Evolutionary conservation across 2,797 vertebrate genomes (phyloP), one percentile per base, ranked within the genome.

Genomic region (Decapterus maruadsi): DNA sequence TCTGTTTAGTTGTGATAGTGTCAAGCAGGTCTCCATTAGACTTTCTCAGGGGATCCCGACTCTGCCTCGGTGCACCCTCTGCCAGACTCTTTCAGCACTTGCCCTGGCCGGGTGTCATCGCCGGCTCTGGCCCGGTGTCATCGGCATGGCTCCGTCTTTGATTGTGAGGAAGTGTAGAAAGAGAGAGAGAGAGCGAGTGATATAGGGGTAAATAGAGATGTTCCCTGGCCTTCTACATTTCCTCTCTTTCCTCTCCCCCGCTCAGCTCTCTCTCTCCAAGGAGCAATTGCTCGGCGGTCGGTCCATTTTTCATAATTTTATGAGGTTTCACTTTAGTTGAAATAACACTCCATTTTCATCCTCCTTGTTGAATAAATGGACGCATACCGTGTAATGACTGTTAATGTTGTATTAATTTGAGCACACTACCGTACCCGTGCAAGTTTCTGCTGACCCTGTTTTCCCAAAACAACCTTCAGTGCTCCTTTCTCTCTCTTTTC

Each of bases 1-100:
- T 85, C 77, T 88, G 85, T 91, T 91, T 84, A 56, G 81, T 79
- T 88, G 74, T 87, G 68, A 82, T 88, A 75, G 82, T 82, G 84
- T 91, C 82, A 54, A 70, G 77, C 75, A 82, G 89, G 69, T 85
- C 61, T 84, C 68, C 68, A 42, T 58, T 59, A 26, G 67, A 67
- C 69, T 61, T 74, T 83, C 85, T 86, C 86, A 70, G 77, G 87
- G 82, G 74, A 83, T 51, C 62, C 75, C 65, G n/a, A 72, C 69
- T 84, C 77, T 77, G 72, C 80, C 81, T 82, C 64, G 58, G 46
- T 45, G 63, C 48, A 58, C 43, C 50, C 73, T 87, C 73, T 83
- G 71, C 73, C 71, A 83, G 60, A 66, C 43, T 90, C 84, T 93
- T 77, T 88, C 87, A 89, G 79, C 89, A 78, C 86, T 84, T 78